Conservation (phyloP, 2,888 invertebrate genomes). For the Scotopteryx bipunctaria region DNA sequence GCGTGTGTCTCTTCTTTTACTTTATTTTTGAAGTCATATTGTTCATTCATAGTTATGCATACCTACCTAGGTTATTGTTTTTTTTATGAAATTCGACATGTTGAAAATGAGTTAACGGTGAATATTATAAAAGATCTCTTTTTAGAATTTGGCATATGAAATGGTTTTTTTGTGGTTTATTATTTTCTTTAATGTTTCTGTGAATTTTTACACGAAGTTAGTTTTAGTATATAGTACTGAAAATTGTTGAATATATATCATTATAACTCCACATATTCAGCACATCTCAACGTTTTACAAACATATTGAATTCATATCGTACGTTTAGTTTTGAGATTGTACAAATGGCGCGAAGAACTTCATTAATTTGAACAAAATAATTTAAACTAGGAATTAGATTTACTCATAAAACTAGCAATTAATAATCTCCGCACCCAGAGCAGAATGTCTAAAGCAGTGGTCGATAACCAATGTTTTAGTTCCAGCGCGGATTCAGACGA, state of each 20-base stretch:
- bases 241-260: conserved; percentile 1
- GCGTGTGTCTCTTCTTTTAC: conserved; percentile 17
- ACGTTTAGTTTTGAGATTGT: conserved; percentile 33
- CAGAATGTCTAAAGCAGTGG: too few relatives aligned
- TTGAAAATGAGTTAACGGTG: conserved; percentile 6
- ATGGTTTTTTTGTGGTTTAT: conserved; percentile 8
- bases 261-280: conserved; percentile 23
- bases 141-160: conserved; percentile 25
- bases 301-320: conserved; percentile 70
- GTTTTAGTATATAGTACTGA: conserved; percentile 6
- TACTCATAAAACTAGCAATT: background rate
- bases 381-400: background rate
- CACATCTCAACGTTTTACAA: conserved; percentile 49
- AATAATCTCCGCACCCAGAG: background rate
- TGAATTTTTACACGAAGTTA: conserved; percentile 5
- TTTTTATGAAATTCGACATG: conserved; percentile 9
- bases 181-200: conserved; percentile 5
- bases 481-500: too few relatives aligned
- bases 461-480: too few relatives aligned
- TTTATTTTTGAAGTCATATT: conserved; percentile 8
- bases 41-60: conserved; percentile 1
- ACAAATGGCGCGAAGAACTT: conserved; percentile 12
- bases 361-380: conserved; percentile 21
- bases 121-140: conserved; percentile 30
- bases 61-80: background rate